Conservation (phyloP, 2,797 vertebrate species). For the Sardinella longiceps region DNA sequence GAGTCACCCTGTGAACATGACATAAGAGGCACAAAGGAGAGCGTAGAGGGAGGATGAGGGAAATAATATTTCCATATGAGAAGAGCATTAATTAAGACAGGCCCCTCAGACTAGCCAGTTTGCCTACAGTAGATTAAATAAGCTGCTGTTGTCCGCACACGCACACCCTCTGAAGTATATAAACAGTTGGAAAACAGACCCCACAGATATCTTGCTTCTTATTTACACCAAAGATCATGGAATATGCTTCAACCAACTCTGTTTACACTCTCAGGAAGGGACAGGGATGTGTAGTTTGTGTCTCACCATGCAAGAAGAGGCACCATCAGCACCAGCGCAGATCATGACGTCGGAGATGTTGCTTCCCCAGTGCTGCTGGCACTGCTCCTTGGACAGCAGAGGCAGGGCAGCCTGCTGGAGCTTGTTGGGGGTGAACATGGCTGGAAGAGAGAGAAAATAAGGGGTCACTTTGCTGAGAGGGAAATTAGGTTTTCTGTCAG, state of each 20-base stretch:
- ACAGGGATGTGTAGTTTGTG: neutral
- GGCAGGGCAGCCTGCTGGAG: constrained; percentile 83
- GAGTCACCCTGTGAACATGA: constrained; percentile 75
- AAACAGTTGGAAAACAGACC: neutral
- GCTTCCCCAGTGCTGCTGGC: constrained; percentile 77
- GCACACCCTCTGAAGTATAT: too few relatives aligned
- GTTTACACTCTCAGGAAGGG: too few relatives aligned
- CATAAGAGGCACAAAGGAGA: too few relatives aligned
- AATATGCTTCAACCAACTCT: too few relatives aligned
- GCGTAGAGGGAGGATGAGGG: neutral
- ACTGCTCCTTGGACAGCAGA: constrained; percentile 77
- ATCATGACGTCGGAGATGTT: constrained; percentile 76
- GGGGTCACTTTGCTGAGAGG: neutral
- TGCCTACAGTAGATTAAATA: too few relatives aligned
- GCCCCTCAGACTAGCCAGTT: too few relatives aligned
- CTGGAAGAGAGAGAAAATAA: constrained; percentile 55
- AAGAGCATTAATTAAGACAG: neutral
- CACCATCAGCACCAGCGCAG: constrained; percentile 79
- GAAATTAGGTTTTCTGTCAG: neutral
- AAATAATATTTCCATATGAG: neutral
- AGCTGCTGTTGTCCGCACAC: too few relatives aligned
- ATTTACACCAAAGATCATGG: too few relatives aligned
- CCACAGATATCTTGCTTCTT: neutral
- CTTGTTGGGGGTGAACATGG: constrained; percentile 67
- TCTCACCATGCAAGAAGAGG: constrained; percentile 83